Base-by-base conservation (phyloP, 2,888 invertebrate species). In the Palloptera scutellata region DNA sequence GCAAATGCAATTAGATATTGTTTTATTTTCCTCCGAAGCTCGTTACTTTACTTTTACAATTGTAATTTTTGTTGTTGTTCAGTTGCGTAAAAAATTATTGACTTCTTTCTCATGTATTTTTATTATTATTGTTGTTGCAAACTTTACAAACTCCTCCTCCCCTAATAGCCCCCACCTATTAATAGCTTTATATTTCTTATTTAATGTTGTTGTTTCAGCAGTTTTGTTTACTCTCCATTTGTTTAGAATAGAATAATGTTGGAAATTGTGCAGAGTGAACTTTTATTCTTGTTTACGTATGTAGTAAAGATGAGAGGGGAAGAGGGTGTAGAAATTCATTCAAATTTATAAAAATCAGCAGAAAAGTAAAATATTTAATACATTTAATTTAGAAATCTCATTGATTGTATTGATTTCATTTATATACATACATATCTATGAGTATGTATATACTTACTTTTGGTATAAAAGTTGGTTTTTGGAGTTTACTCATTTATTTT, bases 1-100 rank as follows among this genome's bases (percentile, higher is more conserved):
- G 72, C 71, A 73, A 72, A 76, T 58, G 66, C 64, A 64, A 64
- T 64, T 64, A 59, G 62, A 43, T 52, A 51, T 48, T 48, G 48
- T 48, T 48, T 13, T 48, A 13, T 48, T 48, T 48, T 13, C 48
- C 48, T 48, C 12, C 15, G 48, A 30, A 30, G 30, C 30, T 30
- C 30, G 30, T 48, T 15, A 15, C 11, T 0, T 30, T 30, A 4
- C 15, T 13, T 15, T 9, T 48, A 10, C 48, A 15, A 8, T 48
- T 48, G 48, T 48, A 10, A 5, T 48, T 48, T 48, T 8, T 48
- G 48, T 13, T 43, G 10, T 15, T 41, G 42, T 59, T 41, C 30
- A 4, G 52, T 13, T 42, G 60, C 45, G 13, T 54, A 10, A 40
- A 55, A 54, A 30, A 12, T 54, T 20, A 45, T 20, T 55, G 17